These are phyloP conservation scores for Dicyrtoma fusca DNA, from an alignment of 2,888 invertebrate species.

Conservation along the genomic window DNA sequence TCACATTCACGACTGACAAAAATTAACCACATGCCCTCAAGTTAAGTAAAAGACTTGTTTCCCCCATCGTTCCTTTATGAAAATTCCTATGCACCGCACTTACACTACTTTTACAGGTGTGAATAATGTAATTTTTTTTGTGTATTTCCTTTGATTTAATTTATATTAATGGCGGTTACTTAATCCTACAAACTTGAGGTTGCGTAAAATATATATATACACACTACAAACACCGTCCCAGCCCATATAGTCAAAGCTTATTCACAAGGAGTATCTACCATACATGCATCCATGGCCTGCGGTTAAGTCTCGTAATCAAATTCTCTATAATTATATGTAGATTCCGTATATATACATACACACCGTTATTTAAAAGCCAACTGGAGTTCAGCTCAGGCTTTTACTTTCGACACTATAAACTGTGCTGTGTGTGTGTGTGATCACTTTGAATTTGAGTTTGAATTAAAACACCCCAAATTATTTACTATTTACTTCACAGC, in stretches of 20 bases:
- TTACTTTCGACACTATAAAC: too few species aligned
- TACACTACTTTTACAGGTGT: neutral
- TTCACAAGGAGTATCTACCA: too few species aligned
- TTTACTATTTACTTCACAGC: too few species aligned
- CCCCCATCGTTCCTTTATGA: too few species aligned
- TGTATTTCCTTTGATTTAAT: constrained; percentile 15
- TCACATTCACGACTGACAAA: neutral
- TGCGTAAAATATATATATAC: constrained; percentile 13
- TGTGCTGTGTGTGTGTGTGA: too few species aligned
- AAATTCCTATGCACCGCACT: neutral
- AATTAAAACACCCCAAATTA: too few species aligned
- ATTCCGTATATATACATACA: too few species aligned
- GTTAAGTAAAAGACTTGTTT: constrained; percentile 6
- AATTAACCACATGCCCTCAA: neutral
- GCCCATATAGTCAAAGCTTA: too few species aligned
- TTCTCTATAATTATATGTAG: neutral
- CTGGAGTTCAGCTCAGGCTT: too few species aligned
- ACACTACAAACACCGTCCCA: too few species aligned
- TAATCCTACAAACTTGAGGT: constrained; percentile 7
- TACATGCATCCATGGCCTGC: neutral
- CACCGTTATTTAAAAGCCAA: too few species aligned
- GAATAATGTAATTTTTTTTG: constrained; percentile 16
- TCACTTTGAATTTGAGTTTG: too few species aligned
- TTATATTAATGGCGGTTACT: constrained; percentile 12
- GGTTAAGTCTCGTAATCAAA: neutral